phyloP scores from a whole-genome alignment of 2,113 vertebrate species.

The Cyprinodon variegatus region DNA sequence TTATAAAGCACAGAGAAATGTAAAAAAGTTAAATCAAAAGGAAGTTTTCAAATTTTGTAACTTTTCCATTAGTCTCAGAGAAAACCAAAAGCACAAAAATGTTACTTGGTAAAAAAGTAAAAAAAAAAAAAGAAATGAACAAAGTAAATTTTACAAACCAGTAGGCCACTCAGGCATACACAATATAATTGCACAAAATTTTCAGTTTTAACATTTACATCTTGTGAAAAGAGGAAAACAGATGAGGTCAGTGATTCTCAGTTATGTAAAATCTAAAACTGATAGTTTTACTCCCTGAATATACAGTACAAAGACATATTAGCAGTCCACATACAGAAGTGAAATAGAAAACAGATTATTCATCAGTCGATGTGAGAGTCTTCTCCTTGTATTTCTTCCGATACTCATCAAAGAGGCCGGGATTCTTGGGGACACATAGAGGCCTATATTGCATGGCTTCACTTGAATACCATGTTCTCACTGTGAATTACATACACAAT shows the following conservation, averaged over 20 bases:
- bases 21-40: too few species aligned
- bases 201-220: background rate
- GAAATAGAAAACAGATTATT: background rate
- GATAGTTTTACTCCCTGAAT: background rate
- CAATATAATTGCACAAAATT: too few species aligned
- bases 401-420: constrained; percentile 57
- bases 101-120: too few species aligned
- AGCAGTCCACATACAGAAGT: background rate
- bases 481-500: background rate
- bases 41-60: too few species aligned
- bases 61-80: too few species aligned
- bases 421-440: background rate
- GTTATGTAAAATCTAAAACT: background rate
- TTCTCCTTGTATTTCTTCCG: constrained; percentile 65
- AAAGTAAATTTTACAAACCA: too few species aligned
- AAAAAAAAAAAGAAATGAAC: too few species aligned
- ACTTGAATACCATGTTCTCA: constrained; percentile 52
- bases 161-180: too few species aligned
- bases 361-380: background rate
- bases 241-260: background rate
- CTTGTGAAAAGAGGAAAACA: background rate
- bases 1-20: too few species aligned
- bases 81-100: too few species aligned
- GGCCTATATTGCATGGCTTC: constrained; percentile 23
- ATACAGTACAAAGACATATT: background rate